Percentiles rank a stretch among this genome's conserved stretches.
Conservation (phyloP, 2,888 invertebrate species). For the Scaptomyza flava region DNA sequence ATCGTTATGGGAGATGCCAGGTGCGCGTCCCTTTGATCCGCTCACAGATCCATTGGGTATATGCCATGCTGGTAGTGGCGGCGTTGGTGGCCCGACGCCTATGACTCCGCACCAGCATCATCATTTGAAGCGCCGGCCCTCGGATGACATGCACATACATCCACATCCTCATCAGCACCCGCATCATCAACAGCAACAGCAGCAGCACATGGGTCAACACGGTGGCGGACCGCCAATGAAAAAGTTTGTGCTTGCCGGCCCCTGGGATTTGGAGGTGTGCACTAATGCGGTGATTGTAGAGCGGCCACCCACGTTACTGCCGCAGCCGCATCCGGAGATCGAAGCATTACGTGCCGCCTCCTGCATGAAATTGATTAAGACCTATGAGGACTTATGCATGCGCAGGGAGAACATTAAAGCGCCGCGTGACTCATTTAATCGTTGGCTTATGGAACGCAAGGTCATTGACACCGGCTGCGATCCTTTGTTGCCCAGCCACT, state of each 20-base stretch:
- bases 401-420: slow-evolving; percentile 97
- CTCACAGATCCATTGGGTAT: slow-evolving; percentile 92
- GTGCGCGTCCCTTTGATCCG: slow-evolving; percentile 92
- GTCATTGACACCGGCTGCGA: slow-evolving; percentile 95
- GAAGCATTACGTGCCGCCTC: slow-evolving; percentile 94
- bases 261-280: slow-evolving; percentile 97
- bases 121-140: slow-evolving; percentile 82
- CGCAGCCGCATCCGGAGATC: slow-evolving; percentile 97
- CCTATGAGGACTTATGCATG: slow-evolving; percentile 97
- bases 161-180: slow-evolving; percentile 72
- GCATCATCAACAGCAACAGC: slow-evolving; percentile 66
- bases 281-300: slow-evolving; percentile 94
- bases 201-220: slow-evolving; percentile 64
- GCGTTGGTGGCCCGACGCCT: slow-evolving; percentile 68
- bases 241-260: slow-evolving; percentile 94
- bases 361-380: slow-evolving; percentile 93
- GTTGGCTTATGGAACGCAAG: slow-evolving; percentile 98
- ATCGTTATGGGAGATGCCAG: slow-evolving; percentile 98
- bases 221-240: slow-evolving; percentile 91
- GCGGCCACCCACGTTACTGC: slow-evolving; percentile 92
- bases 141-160: slow-evolving; percentile 83
- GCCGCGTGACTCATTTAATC: slow-evolving; percentile 97
- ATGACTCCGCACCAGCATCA: slow-evolving; percentile 79
- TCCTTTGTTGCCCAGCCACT: slow-evolving; percentile 95
- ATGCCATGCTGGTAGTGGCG: slow-evolving; percentile 71